These are phyloP conservation scores for Hirtodrosophila histrioides DNA, from an alignment of 2,888 invertebrate genomes.

Conservation along the genomic window DNA sequence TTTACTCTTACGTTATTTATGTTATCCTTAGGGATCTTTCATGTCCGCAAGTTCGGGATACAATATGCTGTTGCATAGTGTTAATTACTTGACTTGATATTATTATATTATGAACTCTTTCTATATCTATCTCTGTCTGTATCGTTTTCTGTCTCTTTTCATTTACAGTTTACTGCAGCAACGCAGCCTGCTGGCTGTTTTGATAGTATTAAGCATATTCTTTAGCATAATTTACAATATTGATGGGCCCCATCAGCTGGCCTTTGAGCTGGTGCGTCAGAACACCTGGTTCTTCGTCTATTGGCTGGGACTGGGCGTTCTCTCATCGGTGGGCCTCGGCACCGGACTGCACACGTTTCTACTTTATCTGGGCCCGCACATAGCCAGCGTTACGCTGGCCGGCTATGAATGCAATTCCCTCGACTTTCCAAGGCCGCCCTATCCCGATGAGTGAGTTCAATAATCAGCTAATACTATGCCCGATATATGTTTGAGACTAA, in stretches of 20 bases:
- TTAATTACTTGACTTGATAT: too few relatives aligned
- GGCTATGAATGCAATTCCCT: conserved; percentile 98
- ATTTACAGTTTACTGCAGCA: conserved; percentile 81
- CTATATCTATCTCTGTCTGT: neutral
- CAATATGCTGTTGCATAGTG: too few relatives aligned
- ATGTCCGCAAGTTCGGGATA: too few relatives aligned
- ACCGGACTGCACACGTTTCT: conserved; percentile 99
- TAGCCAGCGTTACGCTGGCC: conserved; percentile 98
- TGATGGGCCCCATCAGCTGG: conserved; percentile 83
- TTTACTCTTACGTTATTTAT: too few relatives aligned
- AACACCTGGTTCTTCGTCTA: conserved; percentile 87
- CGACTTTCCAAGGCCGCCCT: conserved; percentile 98
- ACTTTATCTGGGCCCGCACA: conserved; percentile 99
- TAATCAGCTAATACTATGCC: neutral
- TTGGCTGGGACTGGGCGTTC: conserved; percentile 96
- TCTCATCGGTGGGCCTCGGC: conserved; percentile 98
- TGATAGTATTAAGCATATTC: conserved; percentile 82
- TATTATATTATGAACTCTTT: neutral
- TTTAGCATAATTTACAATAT: conserved; percentile 82
- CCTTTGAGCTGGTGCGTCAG: conserved; percentile 81
- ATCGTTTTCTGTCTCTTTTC: neutral
- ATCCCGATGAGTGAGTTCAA: conserved; percentile 95
- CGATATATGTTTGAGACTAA: too few relatives aligned
- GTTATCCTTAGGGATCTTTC: too few relatives aligned
- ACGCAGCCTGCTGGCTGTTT: conserved; percentile 77